Conservation (phyloP, 2,888 invertebrate species). For the Aspidiotus rigidus region DNA sequence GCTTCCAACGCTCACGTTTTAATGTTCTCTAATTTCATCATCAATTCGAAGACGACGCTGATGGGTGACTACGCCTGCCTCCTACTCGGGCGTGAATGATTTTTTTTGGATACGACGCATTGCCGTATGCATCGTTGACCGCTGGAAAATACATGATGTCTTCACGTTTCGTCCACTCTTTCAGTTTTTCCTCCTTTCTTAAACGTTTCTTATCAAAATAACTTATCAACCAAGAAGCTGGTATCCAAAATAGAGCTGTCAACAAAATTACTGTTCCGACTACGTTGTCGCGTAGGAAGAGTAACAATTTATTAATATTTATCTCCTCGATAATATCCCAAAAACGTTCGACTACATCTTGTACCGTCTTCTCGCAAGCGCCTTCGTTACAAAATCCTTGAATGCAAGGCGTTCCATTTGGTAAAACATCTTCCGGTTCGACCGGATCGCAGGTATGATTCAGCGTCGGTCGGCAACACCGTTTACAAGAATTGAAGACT, state of each 20-base stretch:
- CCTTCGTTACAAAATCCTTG: conserved; percentile 96
- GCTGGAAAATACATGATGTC: conserved; percentile 29
- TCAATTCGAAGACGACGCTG: conserved; percentile 10
- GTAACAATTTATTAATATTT: conserved; percentile 81
- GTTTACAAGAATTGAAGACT: conserved; percentile 86
- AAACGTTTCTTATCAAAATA: conserved; percentile 71
- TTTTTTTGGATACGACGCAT: conserved; percentile 22
- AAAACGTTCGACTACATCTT: conserved; percentile 89
- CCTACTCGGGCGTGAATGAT: conserved; percentile 24
- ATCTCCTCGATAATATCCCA: conserved; percentile 97
- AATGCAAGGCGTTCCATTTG: conserved; percentile 90
- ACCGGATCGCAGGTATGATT: conserved; percentile 88
- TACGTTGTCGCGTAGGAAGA: conserved; percentile 83
- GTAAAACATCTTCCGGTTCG: conserved; percentile 75
- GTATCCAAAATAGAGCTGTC: conserved; percentile 90
- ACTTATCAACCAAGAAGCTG: conserved; percentile 69
- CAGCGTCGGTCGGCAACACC: conserved; percentile 83
- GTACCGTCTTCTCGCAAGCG: conserved; percentile 84
- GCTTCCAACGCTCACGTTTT: neutral
- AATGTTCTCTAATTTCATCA: neutral
- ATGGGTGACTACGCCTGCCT: neutral
- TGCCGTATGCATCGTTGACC: conserved; percentile 11
- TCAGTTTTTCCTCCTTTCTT: conserved; percentile 38
- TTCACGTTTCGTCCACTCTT: conserved; percentile 33
- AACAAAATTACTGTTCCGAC: conserved; percentile 85